Evolutionary conservation across 1,140 invertebrate species (phyloP).

Genomic region (Tetragnatha versicolor): DNA sequence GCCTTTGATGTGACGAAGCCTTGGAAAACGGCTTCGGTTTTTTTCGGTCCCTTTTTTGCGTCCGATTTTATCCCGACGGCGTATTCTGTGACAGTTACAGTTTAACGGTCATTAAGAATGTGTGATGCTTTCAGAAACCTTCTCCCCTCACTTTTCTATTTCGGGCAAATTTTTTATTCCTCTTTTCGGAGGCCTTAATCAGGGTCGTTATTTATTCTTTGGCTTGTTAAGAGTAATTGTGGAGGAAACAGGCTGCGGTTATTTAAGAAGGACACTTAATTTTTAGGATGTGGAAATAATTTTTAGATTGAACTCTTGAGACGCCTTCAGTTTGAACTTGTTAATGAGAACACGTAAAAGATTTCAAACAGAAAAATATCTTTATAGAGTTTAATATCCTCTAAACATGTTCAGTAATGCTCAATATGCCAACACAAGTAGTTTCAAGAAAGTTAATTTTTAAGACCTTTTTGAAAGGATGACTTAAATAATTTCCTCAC

Average conservation of each 20-base stretch:
- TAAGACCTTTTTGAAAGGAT: too few species aligned
- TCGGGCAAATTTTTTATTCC: not conserved
- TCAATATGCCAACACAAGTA: too few species aligned
- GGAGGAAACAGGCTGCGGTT: not conserved
- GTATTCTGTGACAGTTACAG: conserved; percentile 52
- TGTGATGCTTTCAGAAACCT: conserved; percentile 21
- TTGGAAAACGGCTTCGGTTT: conserved; percentile 18
- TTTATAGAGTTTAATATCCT: too few species aligned
- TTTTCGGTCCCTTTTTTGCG: conserved; percentile 3
- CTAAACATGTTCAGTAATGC: too few species aligned
- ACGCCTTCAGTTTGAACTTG: too few species aligned
- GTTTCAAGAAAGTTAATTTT: too few species aligned
- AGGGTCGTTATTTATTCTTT: not conserved
- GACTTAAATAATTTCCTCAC: too few species aligned
- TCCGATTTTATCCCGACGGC: conserved; percentile 7
- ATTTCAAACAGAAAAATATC: too few species aligned
- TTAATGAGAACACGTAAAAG: too few species aligned
- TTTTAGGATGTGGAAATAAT: too few species aligned
- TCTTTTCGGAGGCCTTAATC: not conserved
- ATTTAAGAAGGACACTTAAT: too few species aligned
- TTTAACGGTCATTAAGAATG: conserved; percentile 54
- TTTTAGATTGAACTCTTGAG: too few species aligned
- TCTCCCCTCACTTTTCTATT: not conserved
- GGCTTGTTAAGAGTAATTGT: not conserved
- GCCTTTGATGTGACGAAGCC: conserved; percentile 37